These are phyloP conservation scores for Eupithecia dodoneata DNA, from an alignment of 2,888 invertebrate species.

Conservation along the genomic window DNA sequence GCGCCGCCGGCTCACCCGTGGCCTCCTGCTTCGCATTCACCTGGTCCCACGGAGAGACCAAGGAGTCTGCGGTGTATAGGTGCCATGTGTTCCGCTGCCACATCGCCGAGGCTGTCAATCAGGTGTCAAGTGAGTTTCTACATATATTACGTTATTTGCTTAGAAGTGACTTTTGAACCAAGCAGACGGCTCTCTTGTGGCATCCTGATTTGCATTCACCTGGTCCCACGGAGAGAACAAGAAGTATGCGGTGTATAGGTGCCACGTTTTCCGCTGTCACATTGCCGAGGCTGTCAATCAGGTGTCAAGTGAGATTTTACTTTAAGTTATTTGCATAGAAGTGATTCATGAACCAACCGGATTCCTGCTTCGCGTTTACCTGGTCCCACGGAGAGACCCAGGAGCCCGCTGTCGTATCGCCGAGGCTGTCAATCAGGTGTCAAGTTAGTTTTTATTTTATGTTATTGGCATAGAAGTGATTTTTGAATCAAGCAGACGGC, in stretches of 20 bases:
- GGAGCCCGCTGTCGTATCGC: constrained; percentile 96
- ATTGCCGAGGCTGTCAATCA: constrained; percentile 95
- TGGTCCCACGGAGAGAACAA: constrained; percentile 96
- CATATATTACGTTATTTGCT: neutral
- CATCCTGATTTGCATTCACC: constrained; percentile 98
- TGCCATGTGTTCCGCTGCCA: constrained; percentile 99
- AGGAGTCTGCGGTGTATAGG: constrained; percentile 95
- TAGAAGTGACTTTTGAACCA: constrained; percentile 72
- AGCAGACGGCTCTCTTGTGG: constrained; percentile 91
- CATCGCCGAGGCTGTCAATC: constrained; percentile 94
- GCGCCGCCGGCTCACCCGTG: constrained; percentile 91
- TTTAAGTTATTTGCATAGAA: neutral
- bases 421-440: constrained; percentile 93
- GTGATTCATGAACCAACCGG: neutral
- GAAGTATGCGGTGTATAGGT: constrained; percentile 96
- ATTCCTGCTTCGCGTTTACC: constrained; percentile 97
- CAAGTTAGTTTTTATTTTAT: constrained; percentile 65
- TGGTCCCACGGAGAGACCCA: constrained; percentile 96
- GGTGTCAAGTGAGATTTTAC: constrained; percentile 81
- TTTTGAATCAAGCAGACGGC: constrained; percentile 94
- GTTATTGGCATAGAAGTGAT: constrained; percentile 81
- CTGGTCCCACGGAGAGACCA: constrained; percentile 96
- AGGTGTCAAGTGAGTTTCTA: constrained; percentile 84
- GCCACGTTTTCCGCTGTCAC: constrained; percentile 98
- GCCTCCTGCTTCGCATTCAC: constrained; percentile 99